Percentiles rank a stretch among this genome's conserved stretches.
phyloP scores from a whole-genome alignment of 2,797 vertebrate species.

The Propithecus deckenii region DNA sequence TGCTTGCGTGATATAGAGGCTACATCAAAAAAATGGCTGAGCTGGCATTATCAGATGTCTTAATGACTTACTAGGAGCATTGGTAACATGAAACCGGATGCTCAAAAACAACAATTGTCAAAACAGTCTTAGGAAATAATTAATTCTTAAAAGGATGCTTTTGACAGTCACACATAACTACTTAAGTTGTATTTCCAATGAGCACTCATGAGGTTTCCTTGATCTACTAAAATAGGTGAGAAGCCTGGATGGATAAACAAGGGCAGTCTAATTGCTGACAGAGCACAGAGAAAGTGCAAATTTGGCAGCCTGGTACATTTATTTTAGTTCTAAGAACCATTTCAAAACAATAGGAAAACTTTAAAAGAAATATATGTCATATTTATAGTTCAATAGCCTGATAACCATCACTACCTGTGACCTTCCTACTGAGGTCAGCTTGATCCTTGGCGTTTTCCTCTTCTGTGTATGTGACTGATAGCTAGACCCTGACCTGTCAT shows the following conservation, averaged over 20 bases:
- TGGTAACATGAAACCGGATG: neutral
- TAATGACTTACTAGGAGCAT: neutral
- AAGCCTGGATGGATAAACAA: neutral
- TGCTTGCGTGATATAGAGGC: neutral
- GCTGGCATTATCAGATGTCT: neutral
- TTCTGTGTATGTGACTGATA: neutral
- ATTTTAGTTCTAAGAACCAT: neutral
- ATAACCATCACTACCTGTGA: neutral
- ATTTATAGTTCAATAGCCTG: neutral
- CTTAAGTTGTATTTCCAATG: neutral
- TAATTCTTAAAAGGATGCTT: neutral
- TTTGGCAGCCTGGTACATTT: neutral
- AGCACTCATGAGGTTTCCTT: neutral
- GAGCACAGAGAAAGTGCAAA: neutral
- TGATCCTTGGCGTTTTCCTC: neutral
- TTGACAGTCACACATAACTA: neutral
- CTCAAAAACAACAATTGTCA: neutral
- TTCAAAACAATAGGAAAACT: conserved; percentile 25
- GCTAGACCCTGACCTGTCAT: neutral
- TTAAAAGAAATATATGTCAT: conserved; percentile 5
- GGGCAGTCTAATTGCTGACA: neutral
- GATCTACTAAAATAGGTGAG: neutral
- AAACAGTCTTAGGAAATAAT: neutral
- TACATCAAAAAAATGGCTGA: neutral
- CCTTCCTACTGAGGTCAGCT: neutral